phyloP scores from a whole-genome alignment of 2,113 vertebrate genomes.

The Neodontobutis hainanensis region DNA sequence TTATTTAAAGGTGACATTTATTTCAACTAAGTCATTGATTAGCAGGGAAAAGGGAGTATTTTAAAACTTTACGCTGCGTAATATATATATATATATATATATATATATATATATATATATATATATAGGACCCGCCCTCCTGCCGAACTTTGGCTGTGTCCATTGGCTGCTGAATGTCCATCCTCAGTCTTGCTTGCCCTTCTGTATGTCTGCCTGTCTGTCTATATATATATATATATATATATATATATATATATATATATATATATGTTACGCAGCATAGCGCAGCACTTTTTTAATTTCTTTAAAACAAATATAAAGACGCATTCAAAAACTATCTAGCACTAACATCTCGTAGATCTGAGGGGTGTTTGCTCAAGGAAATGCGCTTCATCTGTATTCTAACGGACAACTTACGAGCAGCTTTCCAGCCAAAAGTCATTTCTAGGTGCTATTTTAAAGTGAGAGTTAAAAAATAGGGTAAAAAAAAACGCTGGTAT shows the following conservation, averaged over 20 bases:
- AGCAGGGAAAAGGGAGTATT: not conserved
- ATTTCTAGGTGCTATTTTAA: conserved; percentile 42
- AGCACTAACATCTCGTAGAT: conserved; percentile 52
- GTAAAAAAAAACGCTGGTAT: conserved; percentile 26
- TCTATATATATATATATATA: not conserved
- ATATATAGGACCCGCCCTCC: too few species aligned
- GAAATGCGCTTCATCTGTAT: conserved; percentile 73
- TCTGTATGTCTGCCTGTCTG: too few species aligned
- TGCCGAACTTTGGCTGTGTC: too few species aligned
- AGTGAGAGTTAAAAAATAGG: conserved; percentile 6
- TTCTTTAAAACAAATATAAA: not conserved
- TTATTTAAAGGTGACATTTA: not conserved
- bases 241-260: not conserved
- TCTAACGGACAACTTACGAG: conserved; percentile 61
- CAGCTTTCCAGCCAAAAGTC: conserved; percentile 65
- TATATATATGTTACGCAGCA: too few species aligned
- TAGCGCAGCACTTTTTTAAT: not conserved
- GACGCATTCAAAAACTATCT: not conserved
- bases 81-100: not conserved
- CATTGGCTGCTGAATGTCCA: too few species aligned
- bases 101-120: too few species aligned
- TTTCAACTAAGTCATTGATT: not conserved
- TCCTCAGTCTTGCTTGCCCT: too few species aligned
- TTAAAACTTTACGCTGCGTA: not conserved
- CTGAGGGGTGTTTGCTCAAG: conserved; percentile 66